A percentile compares a stretch with the other conserved stretches of the same genome.
Evolutionary conservation across 2,113 vertebrate species (phyloP).

Genomic region (Raphicerus campestris): DNA sequence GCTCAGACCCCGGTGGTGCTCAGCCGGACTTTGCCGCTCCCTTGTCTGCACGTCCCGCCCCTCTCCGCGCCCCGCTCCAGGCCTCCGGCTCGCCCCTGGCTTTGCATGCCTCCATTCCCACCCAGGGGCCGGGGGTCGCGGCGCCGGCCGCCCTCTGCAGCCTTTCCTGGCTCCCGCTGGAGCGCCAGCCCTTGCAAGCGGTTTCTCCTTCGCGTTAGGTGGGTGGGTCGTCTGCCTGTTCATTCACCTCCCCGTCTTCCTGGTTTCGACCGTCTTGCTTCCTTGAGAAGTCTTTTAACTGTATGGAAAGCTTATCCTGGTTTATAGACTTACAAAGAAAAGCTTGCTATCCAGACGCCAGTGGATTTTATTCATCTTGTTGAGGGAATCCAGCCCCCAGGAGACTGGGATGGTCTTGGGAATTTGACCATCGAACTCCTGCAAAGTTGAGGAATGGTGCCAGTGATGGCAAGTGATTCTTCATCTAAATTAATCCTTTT

Average conservation of each 20-base stretch:
- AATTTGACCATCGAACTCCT: neutral
- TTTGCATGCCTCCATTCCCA: neutral
- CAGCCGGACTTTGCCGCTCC: neutral
- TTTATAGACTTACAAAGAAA: neutral
- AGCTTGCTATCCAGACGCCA: neutral
- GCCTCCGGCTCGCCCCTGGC: neutral
- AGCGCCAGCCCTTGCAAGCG: neutral
- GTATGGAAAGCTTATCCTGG: neutral
- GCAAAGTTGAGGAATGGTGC: neutral
- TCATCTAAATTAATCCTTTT: neutral
- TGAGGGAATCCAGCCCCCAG: neutral
- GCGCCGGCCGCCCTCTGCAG: neutral
- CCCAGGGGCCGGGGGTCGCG: neutral
- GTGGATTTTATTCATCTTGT: neutral
- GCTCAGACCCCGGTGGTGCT: neutral
- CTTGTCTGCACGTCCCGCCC: neutral
- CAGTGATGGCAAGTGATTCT: neutral
- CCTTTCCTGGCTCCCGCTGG: rapidly evolving
- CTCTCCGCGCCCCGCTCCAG: neutral
- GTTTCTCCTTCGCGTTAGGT: neutral
- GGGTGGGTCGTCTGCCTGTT: constrained; percentile 26
- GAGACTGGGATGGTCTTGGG: neutral
- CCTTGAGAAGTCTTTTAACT: neutral
- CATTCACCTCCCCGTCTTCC: neutral
- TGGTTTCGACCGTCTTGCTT: neutral